Percentiles rank a stretch among this genome's conserved stretches.
phyloP scores from a whole-genome alignment of 2,888 invertebrate genomes.

The Tryphoninae sp. region DNA sequence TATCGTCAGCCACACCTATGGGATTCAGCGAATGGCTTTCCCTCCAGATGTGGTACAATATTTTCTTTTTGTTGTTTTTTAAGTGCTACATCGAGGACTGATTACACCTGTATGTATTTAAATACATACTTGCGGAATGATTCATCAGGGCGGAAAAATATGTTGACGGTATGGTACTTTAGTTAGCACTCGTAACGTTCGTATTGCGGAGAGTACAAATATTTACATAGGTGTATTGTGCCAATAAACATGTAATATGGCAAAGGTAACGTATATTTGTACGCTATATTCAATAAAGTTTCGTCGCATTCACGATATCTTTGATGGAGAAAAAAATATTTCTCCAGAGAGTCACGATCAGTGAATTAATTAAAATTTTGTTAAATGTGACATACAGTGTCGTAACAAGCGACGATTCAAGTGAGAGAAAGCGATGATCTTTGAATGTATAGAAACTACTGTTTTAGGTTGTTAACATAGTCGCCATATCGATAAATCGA shows the following conservation, averaged over 20 bases:
- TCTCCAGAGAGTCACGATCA: background rate
- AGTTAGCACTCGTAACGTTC: slow-evolving; percentile 71
- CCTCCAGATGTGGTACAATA: too few species aligned
- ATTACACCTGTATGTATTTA: background rate
- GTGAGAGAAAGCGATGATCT: slow-evolving; percentile 23
- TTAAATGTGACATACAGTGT: background rate
- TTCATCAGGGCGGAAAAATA: slow-evolving; percentile 77
- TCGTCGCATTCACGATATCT: too few species aligned
- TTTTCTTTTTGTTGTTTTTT: too few species aligned
- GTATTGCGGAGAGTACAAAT: slow-evolving; percentile 20
- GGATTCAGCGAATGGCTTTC: too few species aligned
- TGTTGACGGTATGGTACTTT: slow-evolving; percentile 76
- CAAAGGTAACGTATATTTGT: background rate
- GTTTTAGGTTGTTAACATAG: background rate
- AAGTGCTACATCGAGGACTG: too few species aligned
- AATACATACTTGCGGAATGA: slow-evolving; percentile 65
- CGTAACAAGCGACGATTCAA: background rate
- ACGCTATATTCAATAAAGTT: too few species aligned
- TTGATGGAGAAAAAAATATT: slow-evolving; percentile 7
- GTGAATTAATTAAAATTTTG: slow-evolving; percentile 43
- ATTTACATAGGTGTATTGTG: background rate
- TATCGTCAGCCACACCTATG: too few species aligned
- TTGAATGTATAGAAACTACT: background rate
- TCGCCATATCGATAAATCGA: background rate
- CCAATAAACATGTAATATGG: slow-evolving; percentile 18